These are phyloP conservation scores for Ophioderma brevispina DNA, from an alignment of 35 echinoderm and acorn worm species.

Conservation along the genomic window DNA sequence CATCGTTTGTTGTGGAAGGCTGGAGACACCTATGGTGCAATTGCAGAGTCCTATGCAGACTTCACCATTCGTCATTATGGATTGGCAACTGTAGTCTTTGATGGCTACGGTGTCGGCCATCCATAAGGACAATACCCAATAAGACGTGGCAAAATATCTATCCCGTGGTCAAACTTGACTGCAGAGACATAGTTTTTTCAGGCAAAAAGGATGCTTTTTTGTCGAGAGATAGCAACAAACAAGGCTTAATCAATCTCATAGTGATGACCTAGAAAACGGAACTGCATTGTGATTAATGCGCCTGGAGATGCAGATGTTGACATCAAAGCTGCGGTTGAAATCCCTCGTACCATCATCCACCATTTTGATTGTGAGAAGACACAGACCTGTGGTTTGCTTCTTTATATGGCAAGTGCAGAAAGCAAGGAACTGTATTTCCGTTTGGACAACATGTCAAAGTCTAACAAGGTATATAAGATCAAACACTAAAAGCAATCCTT, in stretches of 20 bases:
- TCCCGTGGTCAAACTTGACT: slow-evolving; percentile 48
- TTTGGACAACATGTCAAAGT: not conserved
- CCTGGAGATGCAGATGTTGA: slow-evolving; percentile 33
- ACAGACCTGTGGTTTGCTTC: slow-evolving; percentile 37
- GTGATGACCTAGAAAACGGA: slow-evolving; percentile 10
- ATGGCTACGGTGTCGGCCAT: slow-evolving; percentile 45
- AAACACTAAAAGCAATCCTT: slow-evolving; percentile 7
- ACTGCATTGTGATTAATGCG: slow-evolving; percentile 7
- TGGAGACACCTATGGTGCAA: slow-evolving; percentile 36
- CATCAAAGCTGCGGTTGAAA: slow-evolving; percentile 26
- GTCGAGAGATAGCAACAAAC: slow-evolving; percentile 62
- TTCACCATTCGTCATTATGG: slow-evolving; percentile 31
- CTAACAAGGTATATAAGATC: not conserved
- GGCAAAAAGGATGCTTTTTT: slow-evolving; percentile 57
- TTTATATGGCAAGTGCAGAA: slow-evolving; percentile 2
- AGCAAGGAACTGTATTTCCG: slow-evolving; percentile 30
- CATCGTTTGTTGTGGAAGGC: slow-evolving; percentile 31
- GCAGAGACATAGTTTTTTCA: slow-evolving; percentile 30
- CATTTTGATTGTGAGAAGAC: slow-evolving; percentile 55
- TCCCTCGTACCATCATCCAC: not conserved
- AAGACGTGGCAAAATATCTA: slow-evolving; percentile 41
- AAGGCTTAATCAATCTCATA: slow-evolving; percentile 42
- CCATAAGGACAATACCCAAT: slow-evolving; percentile 65
- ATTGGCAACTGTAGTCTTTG: slow-evolving; percentile 48
- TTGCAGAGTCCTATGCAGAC: slow-evolving; percentile 19